Percentiles rank a stretch among this genome's conserved stretches.
Evolutionary conservation across 2,113 vertebrate genomes (phyloP).

Genomic region (Natator depressus): DNA sequence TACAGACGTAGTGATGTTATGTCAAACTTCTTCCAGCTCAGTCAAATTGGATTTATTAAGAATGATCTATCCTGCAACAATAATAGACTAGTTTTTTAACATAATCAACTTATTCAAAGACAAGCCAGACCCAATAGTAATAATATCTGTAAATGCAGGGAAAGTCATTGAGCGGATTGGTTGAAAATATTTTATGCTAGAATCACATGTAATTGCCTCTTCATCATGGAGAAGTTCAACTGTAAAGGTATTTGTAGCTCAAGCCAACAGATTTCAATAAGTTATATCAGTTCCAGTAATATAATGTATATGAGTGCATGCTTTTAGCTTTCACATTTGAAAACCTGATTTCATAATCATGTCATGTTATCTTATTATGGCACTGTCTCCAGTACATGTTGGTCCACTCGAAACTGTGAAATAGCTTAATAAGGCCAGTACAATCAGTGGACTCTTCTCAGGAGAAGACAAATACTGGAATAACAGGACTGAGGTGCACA

Average conservation of each 20-base stretch:
- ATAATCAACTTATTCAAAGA: background rate
- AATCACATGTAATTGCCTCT: background rate
- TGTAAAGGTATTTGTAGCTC: background rate
- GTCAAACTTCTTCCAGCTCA: background rate
- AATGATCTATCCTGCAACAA: background rate
- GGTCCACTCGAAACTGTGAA: background rate
- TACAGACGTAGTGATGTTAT: background rate
- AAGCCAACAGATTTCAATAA: background rate
- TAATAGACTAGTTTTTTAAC: background rate
- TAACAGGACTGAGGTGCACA: background rate
- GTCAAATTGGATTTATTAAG: background rate
- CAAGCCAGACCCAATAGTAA: too few relatives aligned
- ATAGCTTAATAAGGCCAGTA: background rate
- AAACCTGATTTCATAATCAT: background rate
- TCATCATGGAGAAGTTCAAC: background rate
- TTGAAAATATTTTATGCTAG: background rate
- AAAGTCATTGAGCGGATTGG: background rate
- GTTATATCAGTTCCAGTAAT: background rate
- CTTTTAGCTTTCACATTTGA: background rate
- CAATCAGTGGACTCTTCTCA: background rate
- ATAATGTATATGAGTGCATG: background rate
- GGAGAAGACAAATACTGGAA: background rate
- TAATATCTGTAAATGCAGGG: background rate
- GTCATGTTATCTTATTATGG: background rate
- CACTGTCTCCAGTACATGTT: background rate